Percentiles rank a stretch among this genome's conserved stretches.
Conservation (phyloP, 2,888 invertebrate genomes). For the Chrysomela aeneicollis region DNA sequence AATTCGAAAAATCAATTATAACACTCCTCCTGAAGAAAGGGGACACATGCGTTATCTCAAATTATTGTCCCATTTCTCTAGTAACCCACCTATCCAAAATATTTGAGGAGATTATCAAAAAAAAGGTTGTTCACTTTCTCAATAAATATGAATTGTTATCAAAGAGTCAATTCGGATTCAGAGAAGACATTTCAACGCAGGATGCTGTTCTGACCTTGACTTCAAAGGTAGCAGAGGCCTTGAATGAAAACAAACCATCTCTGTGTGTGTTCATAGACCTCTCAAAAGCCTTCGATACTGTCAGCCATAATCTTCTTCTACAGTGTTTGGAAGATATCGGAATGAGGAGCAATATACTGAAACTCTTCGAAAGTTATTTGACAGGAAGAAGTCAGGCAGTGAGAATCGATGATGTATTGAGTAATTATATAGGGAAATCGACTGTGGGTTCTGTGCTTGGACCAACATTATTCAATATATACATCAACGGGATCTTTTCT, state of each 20-base stretch:
- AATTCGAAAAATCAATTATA: not conserved
- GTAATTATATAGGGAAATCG: not conserved
- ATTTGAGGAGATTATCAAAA: not conserved
- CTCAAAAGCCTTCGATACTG: conserved; percentile 5
- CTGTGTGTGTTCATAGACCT: no score
- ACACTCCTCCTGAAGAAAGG: not conserved
- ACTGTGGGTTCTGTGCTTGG: conserved; percentile 5
- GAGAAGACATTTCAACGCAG: conserved; percentile 13
- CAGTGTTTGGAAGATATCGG: not conserved
- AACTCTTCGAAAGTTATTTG: conserved; percentile 8
- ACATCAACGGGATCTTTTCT: no score
- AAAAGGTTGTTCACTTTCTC: not conserved
- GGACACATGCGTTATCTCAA: not conserved
- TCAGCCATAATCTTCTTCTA: not conserved
- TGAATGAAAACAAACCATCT: no score
- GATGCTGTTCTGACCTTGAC: conserved; percentile 13
- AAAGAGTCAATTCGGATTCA: conserved; percentile 11
- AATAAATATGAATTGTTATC: not conserved
- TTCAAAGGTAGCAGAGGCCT: not conserved
- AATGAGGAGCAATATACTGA: not conserved
- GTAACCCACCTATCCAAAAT: not conserved
- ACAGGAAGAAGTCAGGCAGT: not conserved
- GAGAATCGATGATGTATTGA: conserved; percentile 2
- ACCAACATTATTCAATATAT: conserved; percentile 5
- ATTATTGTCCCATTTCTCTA: not conserved